Base-by-base conservation (phyloP, 2,888 invertebrate genomes). In the Parochlus steinenii region DNA sequence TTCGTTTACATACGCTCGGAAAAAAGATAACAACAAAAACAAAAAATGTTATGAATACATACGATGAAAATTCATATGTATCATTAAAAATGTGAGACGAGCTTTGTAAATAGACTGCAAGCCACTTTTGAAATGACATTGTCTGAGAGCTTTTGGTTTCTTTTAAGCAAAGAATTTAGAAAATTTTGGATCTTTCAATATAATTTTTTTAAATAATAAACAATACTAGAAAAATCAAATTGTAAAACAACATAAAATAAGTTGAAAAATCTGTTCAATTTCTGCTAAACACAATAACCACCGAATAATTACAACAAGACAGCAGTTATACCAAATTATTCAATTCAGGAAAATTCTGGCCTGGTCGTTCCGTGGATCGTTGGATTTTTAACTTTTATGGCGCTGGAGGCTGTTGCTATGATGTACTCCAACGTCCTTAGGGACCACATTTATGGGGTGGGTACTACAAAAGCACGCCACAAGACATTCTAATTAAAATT, bases 381-480 rank as follows among this genome's bases (percentile, higher is more conserved):
- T 44, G 79, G 79, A 44, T 74, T 75, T 51, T 76, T 80, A 57
- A 76, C 79, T 10, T 77, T 79, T 58, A 78, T 78, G 74, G 75
- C 80, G 31, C 58, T 80, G 43, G 80, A 80, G 57, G 78, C 77
- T 25, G 77, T 80, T 58, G 75, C 78, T 39, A 75, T 78, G 73
- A 78, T 80, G 38, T 80, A 80, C 56, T 79, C 79, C 39, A 80
- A 80, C 61, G 77, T 80, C 40, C 65, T 80, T 44, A 67, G 80
- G 55, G 80, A 80, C 63, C 80, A 80, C 57, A 78, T 80, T 44
- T 80, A 80, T 62, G 75, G 71, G 65, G 80, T 79, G 58, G 69
- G 63, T 47, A 32, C 17, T 20, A 14, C 24, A 14, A n/a, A 29
- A 10, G 18, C 30, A 30, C 20, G 18, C 22, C 12, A 16, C 23